These are phyloP conservation scores for Arctia plantaginis DNA, from an alignment of 2,888 invertebrate species.

Conservation along the genomic window DNA sequence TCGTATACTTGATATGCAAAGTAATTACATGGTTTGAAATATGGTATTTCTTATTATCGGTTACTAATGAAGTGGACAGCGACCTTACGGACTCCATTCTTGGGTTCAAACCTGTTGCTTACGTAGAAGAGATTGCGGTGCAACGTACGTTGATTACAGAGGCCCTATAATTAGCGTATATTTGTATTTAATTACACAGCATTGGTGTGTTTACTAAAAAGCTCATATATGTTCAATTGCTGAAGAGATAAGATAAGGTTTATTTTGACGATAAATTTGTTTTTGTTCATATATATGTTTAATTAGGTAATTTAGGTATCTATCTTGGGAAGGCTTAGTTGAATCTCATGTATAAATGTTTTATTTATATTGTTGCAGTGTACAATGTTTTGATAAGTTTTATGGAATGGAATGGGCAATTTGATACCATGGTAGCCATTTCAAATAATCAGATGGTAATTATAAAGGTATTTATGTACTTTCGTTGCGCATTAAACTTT, in stretches of 20 bases:
- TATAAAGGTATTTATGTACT: conserved; percentile 21
- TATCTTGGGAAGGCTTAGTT: not conserved
- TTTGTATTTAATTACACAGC: conserved; percentile 63
- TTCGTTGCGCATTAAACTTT: conserved; percentile 27
- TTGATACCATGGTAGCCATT: conserved; percentile 22
- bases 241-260: conserved; percentile 51
- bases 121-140: not conserved
- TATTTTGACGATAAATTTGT: conserved; percentile 43
- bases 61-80: conserved; percentile 55
- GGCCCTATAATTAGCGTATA: conserved; percentile 65
- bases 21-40: conserved; percentile 56
- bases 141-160: conserved; percentile 52
- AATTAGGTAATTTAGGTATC: conserved; percentile 14
- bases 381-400: conserved; percentile 16
- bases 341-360: conserved; percentile 3
- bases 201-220: conserved; percentile 55
- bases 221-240: conserved; percentile 50
- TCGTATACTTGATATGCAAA: conserved; percentile 46
- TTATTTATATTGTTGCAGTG: conserved; percentile 22
- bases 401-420: conserved; percentile 26
- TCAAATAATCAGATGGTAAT: conserved; percentile 36
- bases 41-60: conserved; percentile 53
- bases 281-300: conserved; percentile 23
- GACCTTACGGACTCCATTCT: conserved; percentile 26
- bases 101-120: conserved; percentile 45